Evolutionary conservation across 2,113 vertebrate genomes (phyloP).

Genomic region (Ceyx cyanopectus): DNA sequence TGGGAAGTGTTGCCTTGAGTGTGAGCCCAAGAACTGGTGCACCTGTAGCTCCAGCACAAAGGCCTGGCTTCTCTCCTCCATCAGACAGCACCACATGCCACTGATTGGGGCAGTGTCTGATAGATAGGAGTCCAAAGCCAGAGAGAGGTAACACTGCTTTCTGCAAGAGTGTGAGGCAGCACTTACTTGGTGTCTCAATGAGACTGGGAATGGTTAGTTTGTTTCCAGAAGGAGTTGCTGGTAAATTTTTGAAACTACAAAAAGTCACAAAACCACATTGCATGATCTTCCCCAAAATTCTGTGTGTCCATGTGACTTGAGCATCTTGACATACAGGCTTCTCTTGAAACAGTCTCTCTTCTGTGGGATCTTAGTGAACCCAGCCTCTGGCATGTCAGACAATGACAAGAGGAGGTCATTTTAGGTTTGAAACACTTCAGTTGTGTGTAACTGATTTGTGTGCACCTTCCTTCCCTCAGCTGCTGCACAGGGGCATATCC

Average conservation of each 20-base stretch:
- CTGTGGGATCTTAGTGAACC: not conserved
- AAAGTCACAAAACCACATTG: not conserved
- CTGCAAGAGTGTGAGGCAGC: not conserved
- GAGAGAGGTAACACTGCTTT: not conserved
- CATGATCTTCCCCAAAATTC: not conserved
- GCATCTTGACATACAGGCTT: not conserved
- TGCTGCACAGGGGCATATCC: conserved; percentile 79
- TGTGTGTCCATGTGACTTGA: not conserved
- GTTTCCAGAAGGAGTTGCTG: not conserved
- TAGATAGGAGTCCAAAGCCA: not conserved
- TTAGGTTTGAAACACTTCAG: not conserved
- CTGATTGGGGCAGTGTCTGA: not conserved
- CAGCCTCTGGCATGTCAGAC: not conserved
- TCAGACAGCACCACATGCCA: not conserved
- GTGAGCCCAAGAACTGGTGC: not conserved
- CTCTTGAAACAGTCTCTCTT: not conserved
- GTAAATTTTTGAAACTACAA: not conserved
- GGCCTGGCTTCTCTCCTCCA: not conserved
- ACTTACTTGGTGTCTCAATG: not conserved
- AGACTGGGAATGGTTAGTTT: not conserved
- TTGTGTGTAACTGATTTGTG: not conserved
- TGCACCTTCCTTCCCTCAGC: conserved; percentile 65
- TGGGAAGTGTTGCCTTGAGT: not conserved
- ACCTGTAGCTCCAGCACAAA: not conserved
- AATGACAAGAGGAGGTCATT: not conserved